Evolutionary conservation across 2,113 vertebrate genomes (phyloP), one percentile per base, ranked within the genome.

Genomic region (Grus americana): DNA sequence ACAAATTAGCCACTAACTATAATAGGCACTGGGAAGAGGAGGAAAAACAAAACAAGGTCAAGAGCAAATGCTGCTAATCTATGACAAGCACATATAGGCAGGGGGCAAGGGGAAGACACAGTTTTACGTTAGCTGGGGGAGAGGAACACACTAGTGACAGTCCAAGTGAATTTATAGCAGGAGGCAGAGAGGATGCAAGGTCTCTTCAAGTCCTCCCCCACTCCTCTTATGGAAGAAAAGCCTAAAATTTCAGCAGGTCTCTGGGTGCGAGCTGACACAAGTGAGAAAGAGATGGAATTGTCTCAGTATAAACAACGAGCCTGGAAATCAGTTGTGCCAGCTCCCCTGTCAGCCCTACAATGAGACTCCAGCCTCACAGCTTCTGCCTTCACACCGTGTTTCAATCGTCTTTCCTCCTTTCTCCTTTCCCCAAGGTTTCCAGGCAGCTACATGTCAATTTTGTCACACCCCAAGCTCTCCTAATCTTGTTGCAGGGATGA

Each of bases 251-350:
- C 95, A 96, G 91, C 55, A 96, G 79, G 57, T 79, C 93, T 95
- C 79, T 93, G 54, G 89, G 90, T 95, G 91, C 95, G 97, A 97
- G 90, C 92, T 96, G 97, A 97, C 92, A 97, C 95, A 96, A 86
- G 83, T 70, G 79, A 90, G 91, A 54, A 88, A 30, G 81, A 76
- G 79, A 88, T 55, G 81, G 93, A 95, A 97, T 80, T 76, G 95
- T 92, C 93, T 83, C 97, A 93, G 95, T 65, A 88, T 87, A 94
- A 98, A 96, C 88, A 97, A 91, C 83, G 80, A 0, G n/a, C 80
- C 86, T 83, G 36, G 71, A 96, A 96, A 96, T 78, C 85, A 83
- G n/a, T 65, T 30, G 72, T 86, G 90, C 79, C 87, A 90, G 78
- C 59, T 62, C 80, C 47, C 34, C 79, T 44, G 38, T 42, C 62